Evolutionary conservation across 2,113 vertebrate genomes (phyloP).

Genomic region (Rousettus leschenaultii): DNA sequence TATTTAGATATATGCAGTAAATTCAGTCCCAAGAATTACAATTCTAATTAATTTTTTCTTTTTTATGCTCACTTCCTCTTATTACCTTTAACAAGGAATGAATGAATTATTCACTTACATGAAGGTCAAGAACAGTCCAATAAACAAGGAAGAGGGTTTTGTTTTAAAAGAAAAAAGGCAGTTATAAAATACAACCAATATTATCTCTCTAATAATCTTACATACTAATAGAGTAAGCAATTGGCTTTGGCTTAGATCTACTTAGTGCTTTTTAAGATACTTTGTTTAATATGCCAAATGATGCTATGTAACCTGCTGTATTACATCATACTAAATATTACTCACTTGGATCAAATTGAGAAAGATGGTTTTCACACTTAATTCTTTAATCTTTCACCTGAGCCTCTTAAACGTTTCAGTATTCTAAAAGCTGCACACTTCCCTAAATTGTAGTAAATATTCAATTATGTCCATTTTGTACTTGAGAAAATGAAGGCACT

Average conservation of each 20-base stretch:
- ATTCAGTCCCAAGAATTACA: not conserved
- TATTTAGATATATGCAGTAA: not conserved
- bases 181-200: conserved; percentile 14
- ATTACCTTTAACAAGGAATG: conserved; percentile 35
- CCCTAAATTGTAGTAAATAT: conserved; percentile 64
- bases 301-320: not conserved
- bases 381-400: conserved; percentile 70
- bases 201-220: conserved; percentile 36
- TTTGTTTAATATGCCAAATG: conserved; percentile 37
- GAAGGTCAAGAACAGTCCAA: conserved; percentile 42
- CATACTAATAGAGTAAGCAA: not conserved
- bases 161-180: conserved; percentile 52
- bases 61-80: conserved; percentile 17
- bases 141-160: conserved; percentile 52
- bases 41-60: conserved; percentile 15
- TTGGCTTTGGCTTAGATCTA: conserved; percentile 53
- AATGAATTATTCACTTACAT: conserved; percentile 55
- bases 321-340: conserved; percentile 34
- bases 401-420: conserved; percentile 56
- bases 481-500: conserved; percentile 70
- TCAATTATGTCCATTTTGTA: conserved; percentile 70
- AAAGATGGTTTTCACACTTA: conserved; percentile 46
- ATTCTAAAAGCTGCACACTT: conserved; percentile 47
- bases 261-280: conserved; percentile 56
- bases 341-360: conserved; percentile 55